phyloP scores from a whole-genome alignment of 2,113 vertebrate genomes.

The Orycteropus afer region DNA sequence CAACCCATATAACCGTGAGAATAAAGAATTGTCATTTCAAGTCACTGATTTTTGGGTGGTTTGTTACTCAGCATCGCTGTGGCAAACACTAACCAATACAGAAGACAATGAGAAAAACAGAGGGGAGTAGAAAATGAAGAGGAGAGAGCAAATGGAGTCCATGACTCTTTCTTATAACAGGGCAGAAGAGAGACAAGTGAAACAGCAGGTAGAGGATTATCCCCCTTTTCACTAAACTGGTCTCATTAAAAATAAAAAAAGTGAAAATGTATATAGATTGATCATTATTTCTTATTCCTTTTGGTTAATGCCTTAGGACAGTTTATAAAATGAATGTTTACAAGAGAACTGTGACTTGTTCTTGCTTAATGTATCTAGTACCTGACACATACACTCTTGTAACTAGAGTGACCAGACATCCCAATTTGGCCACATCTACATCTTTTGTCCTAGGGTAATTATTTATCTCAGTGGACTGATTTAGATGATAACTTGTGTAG shows the following conservation, averaged over 20 bases:
- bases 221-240: background rate
- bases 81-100: background rate
- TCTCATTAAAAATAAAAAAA: background rate
- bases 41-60: background rate
- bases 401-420: background rate
- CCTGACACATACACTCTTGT: too few species aligned
- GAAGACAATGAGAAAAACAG: background rate
- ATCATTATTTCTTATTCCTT: background rate
- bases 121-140: background rate
- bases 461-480: background rate
- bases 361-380: too few species aligned
- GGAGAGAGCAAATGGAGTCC: background rate
- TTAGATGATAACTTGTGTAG: background rate
- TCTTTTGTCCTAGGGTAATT: background rate
- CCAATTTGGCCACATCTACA: background rate
- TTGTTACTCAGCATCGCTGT: conserved; percentile 7
- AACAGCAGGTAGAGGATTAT: background rate
- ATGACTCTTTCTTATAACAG: background rate
- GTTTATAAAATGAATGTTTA: conserved; percentile 48
- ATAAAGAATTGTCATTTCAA: background rate
- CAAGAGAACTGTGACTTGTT: background rate
- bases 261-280: background rate
- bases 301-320: conserved; percentile 15
- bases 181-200: background rate
- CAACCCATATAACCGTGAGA: background rate